Conservation (phyloP, 2,797 vertebrate genomes). For the Nyctibius grandis region DNA sequence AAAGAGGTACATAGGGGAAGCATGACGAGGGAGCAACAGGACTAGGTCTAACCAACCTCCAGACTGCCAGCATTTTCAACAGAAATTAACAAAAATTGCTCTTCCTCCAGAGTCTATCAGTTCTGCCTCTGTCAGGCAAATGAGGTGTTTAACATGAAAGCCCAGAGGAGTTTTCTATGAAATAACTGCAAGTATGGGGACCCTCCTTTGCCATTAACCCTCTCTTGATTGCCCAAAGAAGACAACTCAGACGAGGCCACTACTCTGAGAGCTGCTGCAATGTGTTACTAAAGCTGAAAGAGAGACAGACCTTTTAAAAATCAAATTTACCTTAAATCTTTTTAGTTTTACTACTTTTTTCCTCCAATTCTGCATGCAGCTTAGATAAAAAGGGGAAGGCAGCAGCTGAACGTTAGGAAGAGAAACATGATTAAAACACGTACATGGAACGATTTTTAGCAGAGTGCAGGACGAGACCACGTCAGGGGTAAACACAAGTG, state of each 20-base stretch:
- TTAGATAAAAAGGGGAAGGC: neutral
- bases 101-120: neutral
- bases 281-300: neutral
- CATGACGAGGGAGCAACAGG: neutral
- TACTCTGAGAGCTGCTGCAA: neutral
- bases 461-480: neutral
- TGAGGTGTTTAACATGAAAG: neutral
- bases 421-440: neutral
- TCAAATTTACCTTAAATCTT: neutral
- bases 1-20: neutral
- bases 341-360: neutral
- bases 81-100: neutral
- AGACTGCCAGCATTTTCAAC: neutral
- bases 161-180: accelerated
- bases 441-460: neutral
- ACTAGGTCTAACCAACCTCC: neutral
- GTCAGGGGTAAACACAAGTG: neutral
- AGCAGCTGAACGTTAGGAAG: neutral
- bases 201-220: neutral
- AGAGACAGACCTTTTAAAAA: neutral
- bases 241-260: neutral
- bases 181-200: neutral
- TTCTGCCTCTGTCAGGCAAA: neutral
- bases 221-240: neutral
- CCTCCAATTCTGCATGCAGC: neutral